phyloP scores from a whole-genome alignment of 2,888 invertebrate genomes.

The Drosophila neonasuta region DNA sequence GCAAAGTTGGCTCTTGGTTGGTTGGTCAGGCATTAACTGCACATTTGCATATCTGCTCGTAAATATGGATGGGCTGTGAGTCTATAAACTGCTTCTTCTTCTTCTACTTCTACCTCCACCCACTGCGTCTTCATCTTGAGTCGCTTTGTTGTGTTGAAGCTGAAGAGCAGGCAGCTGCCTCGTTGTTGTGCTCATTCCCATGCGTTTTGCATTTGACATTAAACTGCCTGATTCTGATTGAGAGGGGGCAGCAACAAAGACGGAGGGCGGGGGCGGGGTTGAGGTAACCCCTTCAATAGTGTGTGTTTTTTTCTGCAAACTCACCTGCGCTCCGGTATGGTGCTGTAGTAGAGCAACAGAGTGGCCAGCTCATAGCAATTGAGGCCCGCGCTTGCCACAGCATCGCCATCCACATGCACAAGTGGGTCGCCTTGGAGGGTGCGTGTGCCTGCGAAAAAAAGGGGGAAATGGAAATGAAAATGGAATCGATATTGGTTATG shows the following conservation, averaged over 20 bases:
- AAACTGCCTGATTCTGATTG: slow-evolving; percentile 74
- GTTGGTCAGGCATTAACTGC: slow-evolving; percentile 62
- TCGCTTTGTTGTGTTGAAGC: slow-evolving; percentile 14
- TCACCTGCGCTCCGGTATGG: slow-evolving; percentile 86
- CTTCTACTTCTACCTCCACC: slow-evolving; percentile 16
- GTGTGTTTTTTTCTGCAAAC: slow-evolving; percentile 53
- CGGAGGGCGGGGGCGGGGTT: not conserved
- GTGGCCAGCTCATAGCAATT: slow-evolving; percentile 88
- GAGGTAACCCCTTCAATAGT: not conserved
- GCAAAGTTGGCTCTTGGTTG: slow-evolving; percentile 44
- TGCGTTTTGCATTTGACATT: slow-evolving; percentile 74
- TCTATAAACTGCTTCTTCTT: slow-evolving; percentile 50
- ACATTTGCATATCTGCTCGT: slow-evolving; percentile 76
- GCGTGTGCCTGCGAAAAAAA: slow-evolving; percentile 84
- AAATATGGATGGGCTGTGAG: slow-evolving; percentile 73
- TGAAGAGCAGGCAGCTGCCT: slow-evolving; percentile 38
- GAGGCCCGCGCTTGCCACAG: slow-evolving; percentile 84
- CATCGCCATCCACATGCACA: slow-evolving; percentile 86
- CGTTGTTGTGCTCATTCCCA: slow-evolving; percentile 71
- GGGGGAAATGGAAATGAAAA: slow-evolving; percentile 8
- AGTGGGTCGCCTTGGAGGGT: slow-evolving; percentile 87
- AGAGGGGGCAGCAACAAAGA: slow-evolving; percentile 26
- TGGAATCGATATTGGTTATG: no score
- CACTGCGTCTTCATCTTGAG: not conserved
- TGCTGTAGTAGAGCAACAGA: slow-evolving; percentile 87